Evolutionary conservation across 1,140 invertebrate species (phyloP).

Genomic region (Adelges cooleyi): DNA sequence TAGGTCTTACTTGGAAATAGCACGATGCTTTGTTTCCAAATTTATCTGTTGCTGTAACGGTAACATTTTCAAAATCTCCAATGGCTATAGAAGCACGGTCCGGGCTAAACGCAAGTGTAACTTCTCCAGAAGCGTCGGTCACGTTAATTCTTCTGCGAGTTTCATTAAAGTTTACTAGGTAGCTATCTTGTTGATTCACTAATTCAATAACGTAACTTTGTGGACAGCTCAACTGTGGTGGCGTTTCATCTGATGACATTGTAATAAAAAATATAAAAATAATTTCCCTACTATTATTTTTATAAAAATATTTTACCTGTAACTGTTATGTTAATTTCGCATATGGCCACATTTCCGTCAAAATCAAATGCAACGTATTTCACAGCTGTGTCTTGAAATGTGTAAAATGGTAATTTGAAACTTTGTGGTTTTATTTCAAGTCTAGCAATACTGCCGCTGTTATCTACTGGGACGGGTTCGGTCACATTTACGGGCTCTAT

Average conservation of each 20-base stretch:
- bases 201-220: conserved; percentile 91
- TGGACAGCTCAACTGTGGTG: conserved; percentile 84
- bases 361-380: conserved; percentile 94
- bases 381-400: conserved; percentile 84
- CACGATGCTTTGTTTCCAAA: conserved; percentile 82
- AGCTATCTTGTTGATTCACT: conserved; percentile 78
- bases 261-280: conserved; percentile 26
- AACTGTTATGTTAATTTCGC: conserved; percentile 88
- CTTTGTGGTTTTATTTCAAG: conserved; percentile 82
- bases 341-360: conserved; percentile 93
- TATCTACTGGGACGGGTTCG: conserved; percentile 82
- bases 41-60: conserved; percentile 77
- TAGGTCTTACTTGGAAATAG: conserved; percentile 70
- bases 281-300: neutral
- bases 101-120: conserved; percentile 69
- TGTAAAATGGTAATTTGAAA: conserved; percentile 75
- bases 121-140: conserved; percentile 79
- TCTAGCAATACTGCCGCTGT: conserved; percentile 84
- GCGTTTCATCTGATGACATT: conserved; percentile 61
- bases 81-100: conserved; percentile 77
- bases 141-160: conserved; percentile 73
- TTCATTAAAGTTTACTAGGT: conserved; percentile 85
- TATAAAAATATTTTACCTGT: conserved; percentile 44
- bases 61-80: conserved; percentile 87
- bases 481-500: conserved; percentile 82